A percentile compares a stretch with the other conserved stretches of the same genome.
These are phyloP conservation scores for Tenthredo livida DNA, from an alignment of 2,888 invertebrate species.

Conservation along the genomic window DNA sequence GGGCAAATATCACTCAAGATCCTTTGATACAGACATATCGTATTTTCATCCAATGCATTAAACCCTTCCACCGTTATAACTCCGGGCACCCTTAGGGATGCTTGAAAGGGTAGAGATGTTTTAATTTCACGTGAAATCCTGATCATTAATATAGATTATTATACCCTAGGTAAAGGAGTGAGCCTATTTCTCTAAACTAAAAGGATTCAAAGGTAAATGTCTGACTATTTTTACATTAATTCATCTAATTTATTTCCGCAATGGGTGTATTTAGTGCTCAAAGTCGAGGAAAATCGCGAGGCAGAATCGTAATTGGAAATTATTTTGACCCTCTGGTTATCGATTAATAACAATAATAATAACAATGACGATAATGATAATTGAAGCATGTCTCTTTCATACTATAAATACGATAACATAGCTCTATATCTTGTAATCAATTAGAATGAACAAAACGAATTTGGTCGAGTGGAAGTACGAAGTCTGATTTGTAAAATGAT, in stretches of 20 bases:
- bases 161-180: constrained; percentile 38
- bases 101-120: constrained; percentile 45
- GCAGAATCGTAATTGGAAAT: neutral
- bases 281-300: neutral
- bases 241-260: neutral
- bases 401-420: neutral
- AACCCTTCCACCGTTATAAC: constrained; percentile 61
- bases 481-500: constrained; percentile 43
- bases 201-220: neutral
- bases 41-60: constrained; percentile 60
- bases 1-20: constrained; percentile 17
- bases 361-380: neutral
- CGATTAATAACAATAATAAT: neutral
- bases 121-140: constrained; percentile 50
- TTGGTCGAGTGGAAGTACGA: constrained; percentile 14
- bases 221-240: neutral
- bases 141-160: constrained; percentile 52
- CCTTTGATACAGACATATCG: constrained; percentile 63
- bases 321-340: neutral
- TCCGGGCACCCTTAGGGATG: constrained; percentile 4
- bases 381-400: neutral
- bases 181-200: constrained; percentile 21
- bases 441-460: constrained; percentile 33
- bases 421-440: neutral
- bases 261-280: neutral